Base-by-base conservation (phyloP, 2,888 invertebrate genomes). In the Alloscopus bannaensis region DNA sequence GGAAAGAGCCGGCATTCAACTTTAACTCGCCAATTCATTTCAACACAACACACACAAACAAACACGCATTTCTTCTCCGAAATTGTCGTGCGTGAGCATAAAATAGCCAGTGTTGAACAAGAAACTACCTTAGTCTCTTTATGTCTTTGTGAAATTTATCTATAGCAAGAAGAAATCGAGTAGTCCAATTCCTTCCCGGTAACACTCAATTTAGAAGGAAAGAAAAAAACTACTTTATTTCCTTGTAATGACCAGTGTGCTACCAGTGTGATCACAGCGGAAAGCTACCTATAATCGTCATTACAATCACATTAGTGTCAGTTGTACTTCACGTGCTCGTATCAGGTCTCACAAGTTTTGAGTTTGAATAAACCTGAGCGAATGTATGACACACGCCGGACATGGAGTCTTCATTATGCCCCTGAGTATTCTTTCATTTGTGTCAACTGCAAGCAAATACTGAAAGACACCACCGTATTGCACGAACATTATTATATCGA, bases 281-380 rank as follows among this genome's bases (percentile, higher is more conserved):
- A 50, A 29, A 50, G 62, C 68, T 68, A 76, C 76, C 60, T 75
- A 64, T 68, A 76, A 76, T 76, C 76, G 62, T 42, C 59, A 68
- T 68, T 60, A 68, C 68, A 59, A 52, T 76, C 52, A 68, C 62
- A 68, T 76, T 76, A 68, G 60, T 76, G 76, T 68, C 66, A 66
- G 60, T 68, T 60, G 31, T 68, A 55, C 36, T 26, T 59, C 1
- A 28, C 57, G 31, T 65, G 47, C 50, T 36, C 42, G 28, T 55
- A 52, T 45, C 64, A 36, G 18, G 72, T 72, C 45, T n/a, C n/a
- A n/a, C n/a, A n/a, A n/a, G n/a, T n/a, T n/a, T n/a, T n/a, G n/a
- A n/a, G n/a, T n/a, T n/a, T n/a, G n/a, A n/a, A n/a, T n/a, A n/a
- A n/a, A n/a, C n/a, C n/a, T n/a, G n/a, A n/a, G n/a, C n/a, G n/a